These are phyloP conservation scores for Harpagifer antarcticus DNA, from an alignment of 2,797 vertebrate species.

Conservation along the genomic window DNA sequence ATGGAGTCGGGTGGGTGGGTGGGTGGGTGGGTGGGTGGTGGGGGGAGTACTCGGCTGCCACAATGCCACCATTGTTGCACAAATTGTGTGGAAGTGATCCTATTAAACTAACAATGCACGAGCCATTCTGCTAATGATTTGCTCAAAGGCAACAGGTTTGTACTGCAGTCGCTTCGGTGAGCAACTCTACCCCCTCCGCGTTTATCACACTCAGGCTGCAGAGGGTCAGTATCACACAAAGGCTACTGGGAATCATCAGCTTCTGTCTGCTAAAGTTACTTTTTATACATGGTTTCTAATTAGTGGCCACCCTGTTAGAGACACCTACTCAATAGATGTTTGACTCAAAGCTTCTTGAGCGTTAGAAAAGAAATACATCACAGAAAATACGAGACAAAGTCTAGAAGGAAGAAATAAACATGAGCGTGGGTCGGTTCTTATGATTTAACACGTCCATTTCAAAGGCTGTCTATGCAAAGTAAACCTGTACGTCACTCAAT, in stretches of 20 bases:
- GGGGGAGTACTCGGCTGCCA: constrained; percentile 21
- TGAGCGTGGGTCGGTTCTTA: constrained; percentile 6
- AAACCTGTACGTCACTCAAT: constrained; percentile 2
- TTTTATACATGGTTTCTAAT: not conserved
- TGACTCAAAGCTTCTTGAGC: constrained; percentile 61
- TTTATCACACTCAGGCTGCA: constrained; percentile 48
- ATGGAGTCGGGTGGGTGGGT: not conserved
- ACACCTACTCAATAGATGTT: constrained; percentile 31
- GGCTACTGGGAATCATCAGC: constrained; percentile 59
- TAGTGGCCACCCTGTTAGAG: constrained; percentile 9
- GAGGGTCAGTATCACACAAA: constrained; percentile 56
- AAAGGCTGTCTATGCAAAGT: constrained; percentile 24
- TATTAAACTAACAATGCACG: constrained; percentile 64
- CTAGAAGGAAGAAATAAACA: constrained; percentile 43
- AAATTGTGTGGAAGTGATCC: constrained; percentile 61
- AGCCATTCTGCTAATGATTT: constrained; percentile 64
- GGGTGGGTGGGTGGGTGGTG: not conserved
- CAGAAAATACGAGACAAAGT: constrained; percentile 49
- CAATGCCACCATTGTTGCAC: constrained; percentile 68
- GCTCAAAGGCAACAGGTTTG: constrained; percentile 77
- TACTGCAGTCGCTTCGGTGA: constrained; percentile 71
- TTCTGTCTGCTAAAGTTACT: constrained; percentile 17
- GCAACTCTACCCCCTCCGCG: constrained; percentile 35
- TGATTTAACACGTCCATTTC: constrained; percentile 6
- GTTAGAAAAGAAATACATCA: constrained; percentile 50